Conservation (phyloP, 2,113 vertebrate genomes). For the Progne subis region DNA sequence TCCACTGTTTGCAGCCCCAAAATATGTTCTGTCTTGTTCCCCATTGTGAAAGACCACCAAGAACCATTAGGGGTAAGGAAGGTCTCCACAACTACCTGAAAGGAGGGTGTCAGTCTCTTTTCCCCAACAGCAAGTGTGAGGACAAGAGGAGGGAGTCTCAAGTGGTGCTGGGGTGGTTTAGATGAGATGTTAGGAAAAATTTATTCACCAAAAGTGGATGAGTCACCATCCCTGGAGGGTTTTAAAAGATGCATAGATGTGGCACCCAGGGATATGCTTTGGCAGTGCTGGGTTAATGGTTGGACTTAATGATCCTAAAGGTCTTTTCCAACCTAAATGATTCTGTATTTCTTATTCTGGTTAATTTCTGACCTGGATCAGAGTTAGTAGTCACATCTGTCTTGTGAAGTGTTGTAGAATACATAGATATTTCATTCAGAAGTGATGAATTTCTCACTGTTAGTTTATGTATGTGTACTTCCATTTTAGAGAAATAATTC, state of each 20-base stretch:
- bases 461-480: not conserved
- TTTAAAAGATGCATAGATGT: not conserved
- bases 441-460: not conserved
- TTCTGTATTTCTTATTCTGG: not conserved
- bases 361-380: not conserved
- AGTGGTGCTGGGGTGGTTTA: not conserved
- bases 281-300: not conserved
- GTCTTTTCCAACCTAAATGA: not conserved
- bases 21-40: not conserved
- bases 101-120: not conserved
- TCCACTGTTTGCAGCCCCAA: not conserved
- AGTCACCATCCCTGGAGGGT: not conserved
- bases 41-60: too few species aligned
- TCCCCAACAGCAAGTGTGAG: accelerated
- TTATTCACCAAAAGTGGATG: not conserved
- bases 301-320: not conserved
- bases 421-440: not conserved
- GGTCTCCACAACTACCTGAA: not conserved
- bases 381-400: not conserved
- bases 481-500: not conserved
- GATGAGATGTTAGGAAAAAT: not conserved
- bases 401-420: not conserved
- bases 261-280: not conserved
- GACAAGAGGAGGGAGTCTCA: not conserved
- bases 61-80: not conserved